These are phyloP conservation scores for Kuschelorhynchus macadamiae DNA, from an alignment of 2,888 invertebrate species.

Conservation along the genomic window DNA sequence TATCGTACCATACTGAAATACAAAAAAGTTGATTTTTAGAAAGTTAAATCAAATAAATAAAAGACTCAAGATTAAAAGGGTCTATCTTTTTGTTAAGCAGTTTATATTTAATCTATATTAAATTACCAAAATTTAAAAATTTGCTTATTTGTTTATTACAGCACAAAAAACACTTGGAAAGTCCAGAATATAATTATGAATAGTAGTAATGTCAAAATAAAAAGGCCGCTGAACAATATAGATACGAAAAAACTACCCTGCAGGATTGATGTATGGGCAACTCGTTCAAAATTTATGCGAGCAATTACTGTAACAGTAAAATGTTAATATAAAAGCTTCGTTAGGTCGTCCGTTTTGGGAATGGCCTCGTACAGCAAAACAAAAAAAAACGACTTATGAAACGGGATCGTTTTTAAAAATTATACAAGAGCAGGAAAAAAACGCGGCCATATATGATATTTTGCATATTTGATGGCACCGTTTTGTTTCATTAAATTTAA, in stretches of 20 bases:
- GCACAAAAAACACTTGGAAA: no score
- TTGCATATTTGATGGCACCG: conserved; percentile 67
- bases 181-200: conserved; percentile 29
- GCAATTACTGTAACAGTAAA: conserved; percentile 61
- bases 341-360: conserved; percentile 34
- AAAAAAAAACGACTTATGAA: conserved; percentile 45
- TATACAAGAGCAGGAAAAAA: conserved; percentile 63
- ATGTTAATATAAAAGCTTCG: conserved; percentile 59
- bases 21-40: no score
- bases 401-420: conserved; percentile 61
- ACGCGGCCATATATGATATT: conserved; percentile 62
- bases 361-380: conserved; percentile 37
- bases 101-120: no score
- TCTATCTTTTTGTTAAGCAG: no score
- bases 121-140: no score
- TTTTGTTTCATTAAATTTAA: conserved; percentile 69
- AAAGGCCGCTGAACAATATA: conserved; percentile 24
- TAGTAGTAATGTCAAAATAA: conserved; percentile 13
- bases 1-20: no score
- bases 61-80: no score
- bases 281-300: conserved; percentile 60
- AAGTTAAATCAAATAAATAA: no score
- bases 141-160: no score
- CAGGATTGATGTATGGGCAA: conserved; percentile 24
- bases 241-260: conserved; percentile 16